phyloP scores from a whole-genome alignment of 2,113 vertebrate species.

The Bos indicus region DNA sequence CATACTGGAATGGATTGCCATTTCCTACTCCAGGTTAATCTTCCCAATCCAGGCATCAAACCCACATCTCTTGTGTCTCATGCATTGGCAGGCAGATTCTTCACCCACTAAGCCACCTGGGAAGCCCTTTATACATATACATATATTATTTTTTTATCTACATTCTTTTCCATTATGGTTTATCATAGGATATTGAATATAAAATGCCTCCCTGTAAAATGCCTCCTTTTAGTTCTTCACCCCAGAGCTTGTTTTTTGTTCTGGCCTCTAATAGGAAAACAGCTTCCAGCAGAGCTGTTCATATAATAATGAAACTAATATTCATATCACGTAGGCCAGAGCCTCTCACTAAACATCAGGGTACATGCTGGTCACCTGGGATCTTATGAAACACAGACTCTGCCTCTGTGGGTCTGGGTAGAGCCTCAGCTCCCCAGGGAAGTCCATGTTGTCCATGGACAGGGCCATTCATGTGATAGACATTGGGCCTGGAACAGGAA shows the following conservation, averaged over 20 bases:
- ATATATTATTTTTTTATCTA: not conserved
- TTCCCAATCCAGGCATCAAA: not conserved
- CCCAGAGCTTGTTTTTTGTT: not conserved
- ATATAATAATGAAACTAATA: not conserved
- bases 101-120: not conserved
- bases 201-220: not conserved
- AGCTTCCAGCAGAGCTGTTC: not conserved
- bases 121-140: not conserved
- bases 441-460: not conserved
- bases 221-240: not conserved
- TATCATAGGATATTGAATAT: not conserved
- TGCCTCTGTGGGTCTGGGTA: not conserved
- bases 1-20: not conserved
- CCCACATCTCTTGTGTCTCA: not conserved
- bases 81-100: not conserved
- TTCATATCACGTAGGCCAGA: not conserved
- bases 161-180: not conserved
- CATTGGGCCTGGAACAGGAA: not conserved
- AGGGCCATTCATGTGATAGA: not conserved
- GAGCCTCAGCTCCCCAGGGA: not conserved
- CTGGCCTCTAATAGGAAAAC: not conserved
- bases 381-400: not conserved
- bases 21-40: not conserved
- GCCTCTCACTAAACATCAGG: not conserved
- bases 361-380: not conserved